Evolutionary conservation across 2,113 vertebrate genomes (phyloP).

Genomic region (Piaya cayana): DNA sequence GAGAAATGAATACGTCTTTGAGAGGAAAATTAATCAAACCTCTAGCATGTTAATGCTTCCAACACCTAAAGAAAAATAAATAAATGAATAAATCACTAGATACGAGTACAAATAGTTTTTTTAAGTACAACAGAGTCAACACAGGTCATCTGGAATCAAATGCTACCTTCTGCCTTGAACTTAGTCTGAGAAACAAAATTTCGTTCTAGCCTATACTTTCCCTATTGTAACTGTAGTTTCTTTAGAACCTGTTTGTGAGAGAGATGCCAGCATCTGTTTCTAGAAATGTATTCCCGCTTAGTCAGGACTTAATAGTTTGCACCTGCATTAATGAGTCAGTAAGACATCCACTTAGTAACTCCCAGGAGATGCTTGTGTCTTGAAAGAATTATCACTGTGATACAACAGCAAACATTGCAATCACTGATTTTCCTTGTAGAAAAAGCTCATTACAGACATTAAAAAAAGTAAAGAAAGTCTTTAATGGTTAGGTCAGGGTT

Average conservation of each 20-base stretch:
- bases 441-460: background rate
- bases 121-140: background rate
- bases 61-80: background rate
- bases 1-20: background rate
- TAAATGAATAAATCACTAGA: background rate
- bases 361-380: background rate
- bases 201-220: background rate
- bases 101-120: background rate
- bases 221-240: background rate
- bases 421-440: background rate
- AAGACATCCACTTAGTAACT: background rate
- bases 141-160: background rate
- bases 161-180: background rate
- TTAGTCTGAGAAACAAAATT: background rate
- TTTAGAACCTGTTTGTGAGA: background rate
- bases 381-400: background rate
- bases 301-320: background rate
- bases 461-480: background rate
- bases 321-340: conserved; percentile 1
- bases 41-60: background rate
- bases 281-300: background rate
- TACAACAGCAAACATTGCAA: background rate
- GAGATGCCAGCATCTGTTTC: background rate
- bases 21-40: background rate
- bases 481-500: background rate